These are phyloP conservation scores for Macheiramphus alcinus DNA, from an alignment of 2,113 vertebrate species.

Conservation along the genomic window DNA sequence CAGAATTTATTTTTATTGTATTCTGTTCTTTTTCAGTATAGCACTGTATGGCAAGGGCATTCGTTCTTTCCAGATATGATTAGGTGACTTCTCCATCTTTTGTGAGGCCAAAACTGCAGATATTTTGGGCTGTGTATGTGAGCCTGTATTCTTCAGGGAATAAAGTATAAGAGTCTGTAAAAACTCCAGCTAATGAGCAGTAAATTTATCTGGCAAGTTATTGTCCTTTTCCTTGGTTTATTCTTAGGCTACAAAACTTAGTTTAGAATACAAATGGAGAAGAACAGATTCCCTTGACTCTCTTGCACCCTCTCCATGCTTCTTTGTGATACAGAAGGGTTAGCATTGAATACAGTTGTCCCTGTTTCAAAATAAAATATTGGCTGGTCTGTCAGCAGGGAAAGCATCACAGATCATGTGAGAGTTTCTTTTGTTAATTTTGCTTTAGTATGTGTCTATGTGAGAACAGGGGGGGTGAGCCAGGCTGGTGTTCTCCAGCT, in stretches of 20 bases:
- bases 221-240: conserved; percentile 11
- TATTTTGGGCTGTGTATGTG: conserved; percentile 15
- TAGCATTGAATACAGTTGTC: not conserved
- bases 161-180: not conserved
- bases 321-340: not conserved
- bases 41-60: not conserved
- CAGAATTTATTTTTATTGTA: not conserved
- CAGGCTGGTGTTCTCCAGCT: not conserved
- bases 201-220: not conserved
- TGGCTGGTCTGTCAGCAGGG: not conserved
- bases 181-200: not conserved
- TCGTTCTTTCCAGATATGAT: not conserved
- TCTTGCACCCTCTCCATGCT: not conserved
- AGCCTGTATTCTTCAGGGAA: conserved; percentile 6
- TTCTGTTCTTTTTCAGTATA: not conserved
- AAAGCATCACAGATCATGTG: not conserved
- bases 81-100: not conserved
- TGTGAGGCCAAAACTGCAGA: not conserved
- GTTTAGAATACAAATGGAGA: not conserved
- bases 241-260: conserved; percentile 19
- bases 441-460: not conserved
- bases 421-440: not conserved
- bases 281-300: not conserved
- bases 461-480: not conserved
- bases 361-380: not conserved